Base-by-base conservation (phyloP, 2,113 vertebrate species). In the Ancistrus triradiatus region DNA sequence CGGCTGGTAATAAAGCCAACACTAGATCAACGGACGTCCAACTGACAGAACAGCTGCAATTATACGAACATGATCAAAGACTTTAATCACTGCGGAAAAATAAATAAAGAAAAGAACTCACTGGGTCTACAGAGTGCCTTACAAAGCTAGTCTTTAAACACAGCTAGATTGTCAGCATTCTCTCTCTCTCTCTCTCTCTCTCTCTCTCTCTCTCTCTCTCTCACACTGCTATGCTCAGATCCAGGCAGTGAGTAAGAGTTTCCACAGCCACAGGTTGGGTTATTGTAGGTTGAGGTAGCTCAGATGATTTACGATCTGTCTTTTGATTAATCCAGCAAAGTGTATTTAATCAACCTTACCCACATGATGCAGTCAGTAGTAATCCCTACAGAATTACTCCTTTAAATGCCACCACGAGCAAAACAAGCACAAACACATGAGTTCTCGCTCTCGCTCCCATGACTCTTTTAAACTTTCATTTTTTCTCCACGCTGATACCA, bases 231-330 rank as follows among this genome's bases (percentile, higher is more conserved):
- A 38, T 73, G 80, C 82, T 86, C 77, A 82, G 76, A 85, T 79
- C 79, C 77, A 80, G 83, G 78, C 82, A 81, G 75, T 82, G 72
- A 70, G 67, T 55, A 73, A 73, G 63, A 67, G 61, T 77, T 77
- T 72, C 66, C 72, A 68, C 52, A 46, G 68, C 58, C 50, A 63
- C 40, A 69, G 60, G 49, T 31, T 52, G 24, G 19, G 69, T 55
- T 68, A 72, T 47, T 60, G 42, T 69, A 59, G 47, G 57, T n/a
- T 61, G 63, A 40, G 65, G 48, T 42, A 62, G 44, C 44, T 43
- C 22, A 61, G 63, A 63, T 69, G 69, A 69, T 70, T 71, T 69
- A 71, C 57, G 49, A 66, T 46, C 62, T 59, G 27, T 72, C 64
- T 66, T 69, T 66, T 66, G 69, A 72, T 60, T 59, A 66, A 60